Percentiles rank a stretch among this genome's conserved stretches.
phyloP scores from a whole-genome alignment of 2,797 vertebrate species.

The Sebastes kiyomatsui region DNA sequence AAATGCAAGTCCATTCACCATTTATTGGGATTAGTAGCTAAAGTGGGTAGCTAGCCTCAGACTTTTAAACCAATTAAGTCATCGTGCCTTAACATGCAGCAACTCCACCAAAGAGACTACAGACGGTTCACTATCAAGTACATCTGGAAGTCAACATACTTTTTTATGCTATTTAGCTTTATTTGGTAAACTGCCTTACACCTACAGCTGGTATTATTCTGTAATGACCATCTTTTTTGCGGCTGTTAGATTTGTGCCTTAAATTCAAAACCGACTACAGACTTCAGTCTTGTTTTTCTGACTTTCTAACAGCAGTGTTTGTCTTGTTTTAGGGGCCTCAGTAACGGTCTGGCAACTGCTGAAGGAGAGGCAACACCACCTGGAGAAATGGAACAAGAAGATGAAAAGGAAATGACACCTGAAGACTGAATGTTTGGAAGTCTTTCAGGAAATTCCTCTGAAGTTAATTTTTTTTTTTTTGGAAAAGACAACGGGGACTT shows the following conservation, averaged over 20 bases:
- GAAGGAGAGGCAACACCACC: constrained; percentile 66
- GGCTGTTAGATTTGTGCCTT: background rate
- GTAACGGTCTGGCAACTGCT: constrained; percentile 74
- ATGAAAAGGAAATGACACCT: constrained; percentile 65
- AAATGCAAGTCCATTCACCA: too few species aligned
- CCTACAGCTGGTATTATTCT: background rate
- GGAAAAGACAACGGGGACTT: background rate
- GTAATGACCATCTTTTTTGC: background rate
- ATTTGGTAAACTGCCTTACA: background rate
- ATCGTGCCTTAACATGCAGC: background rate
- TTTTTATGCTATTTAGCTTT: background rate
- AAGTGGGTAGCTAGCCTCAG: too few species aligned
- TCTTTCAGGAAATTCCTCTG: background rate
- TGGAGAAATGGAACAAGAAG: constrained; percentile 73
- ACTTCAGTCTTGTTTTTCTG: background rate
- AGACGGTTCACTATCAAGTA: rapidly evolving
- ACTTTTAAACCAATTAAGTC: background rate
- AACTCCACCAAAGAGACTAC: background rate
- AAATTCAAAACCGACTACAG: background rate
- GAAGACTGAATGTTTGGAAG: background rate
- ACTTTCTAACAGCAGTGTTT: background rate
- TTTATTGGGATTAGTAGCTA: too few species aligned
- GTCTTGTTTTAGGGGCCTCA: constrained; percentile 58
- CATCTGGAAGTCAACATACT: background rate
- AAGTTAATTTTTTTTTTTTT: background rate